Percentiles rank a stretch among this genome's conserved stretches.
Evolutionary conservation across 2,113 vertebrate species (phyloP).

Genomic region (Arizona elegans): DNA sequence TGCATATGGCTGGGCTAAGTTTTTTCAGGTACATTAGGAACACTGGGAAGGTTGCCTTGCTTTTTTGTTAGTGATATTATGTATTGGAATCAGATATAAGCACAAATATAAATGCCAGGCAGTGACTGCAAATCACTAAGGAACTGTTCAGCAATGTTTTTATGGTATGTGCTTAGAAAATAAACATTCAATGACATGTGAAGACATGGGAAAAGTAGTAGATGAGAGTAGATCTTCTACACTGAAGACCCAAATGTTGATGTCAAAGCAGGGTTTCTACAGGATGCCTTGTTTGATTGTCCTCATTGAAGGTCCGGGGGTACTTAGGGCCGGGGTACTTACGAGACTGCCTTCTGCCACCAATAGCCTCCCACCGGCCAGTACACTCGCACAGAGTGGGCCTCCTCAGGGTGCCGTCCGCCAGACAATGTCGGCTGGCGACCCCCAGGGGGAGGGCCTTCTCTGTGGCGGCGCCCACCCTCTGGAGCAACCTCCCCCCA

Average conservation of each 20-base stretch:
- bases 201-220: neutral
- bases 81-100: neutral
- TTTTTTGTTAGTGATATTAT: neutral
- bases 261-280: neutral
- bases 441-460: no score
- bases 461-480: no score
- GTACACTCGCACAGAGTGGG: no score
- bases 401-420: no score
- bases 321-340: no score
- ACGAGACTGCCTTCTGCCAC: no score
- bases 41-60: neutral
- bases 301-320: neutral
- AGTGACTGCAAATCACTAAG: neutral
- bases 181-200: neutral
- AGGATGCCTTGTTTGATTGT: neutral
- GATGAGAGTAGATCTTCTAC: neutral
- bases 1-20: neutral
- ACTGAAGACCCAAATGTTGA: neutral
- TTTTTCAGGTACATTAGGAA: neutral
- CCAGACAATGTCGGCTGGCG: no score
- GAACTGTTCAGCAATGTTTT: neutral
- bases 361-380: no score
- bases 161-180: neutral
- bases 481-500: no score
- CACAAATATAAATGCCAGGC: neutral